phyloP scores from a whole-genome alignment of 2,888 invertebrate species.

The Hypsopygia costalis region DNA sequence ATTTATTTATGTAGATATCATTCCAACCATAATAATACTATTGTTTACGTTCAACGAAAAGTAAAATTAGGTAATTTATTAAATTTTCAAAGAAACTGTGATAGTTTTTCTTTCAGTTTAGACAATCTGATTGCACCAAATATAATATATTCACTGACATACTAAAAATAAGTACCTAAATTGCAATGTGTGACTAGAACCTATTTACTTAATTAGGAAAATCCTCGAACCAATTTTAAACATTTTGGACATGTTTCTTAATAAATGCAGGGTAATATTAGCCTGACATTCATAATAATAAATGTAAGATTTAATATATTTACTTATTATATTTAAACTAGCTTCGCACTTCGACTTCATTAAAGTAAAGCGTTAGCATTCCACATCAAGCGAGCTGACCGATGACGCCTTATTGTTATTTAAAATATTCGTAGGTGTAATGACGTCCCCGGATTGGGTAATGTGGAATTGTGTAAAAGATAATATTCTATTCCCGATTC shows the following conservation, averaged over 20 bases:
- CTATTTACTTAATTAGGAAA: constrained; percentile 19
- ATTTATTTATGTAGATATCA: too few relatives aligned
- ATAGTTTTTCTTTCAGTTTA: constrained; percentile 21
- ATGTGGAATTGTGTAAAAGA: too few relatives aligned
- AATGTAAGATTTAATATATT: constrained; percentile 47
- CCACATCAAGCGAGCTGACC: too few relatives aligned
- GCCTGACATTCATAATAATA: constrained; percentile 62
- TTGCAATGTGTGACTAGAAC: not conserved
- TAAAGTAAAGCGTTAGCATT: too few relatives aligned
- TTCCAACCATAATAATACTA: too few relatives aligned
- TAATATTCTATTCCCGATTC: too few relatives aligned
- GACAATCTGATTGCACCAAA: constrained; percentile 9
- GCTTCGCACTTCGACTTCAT: not conserved
- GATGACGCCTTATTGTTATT: too few relatives aligned
- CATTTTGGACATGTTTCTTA: constrained; percentile 59
- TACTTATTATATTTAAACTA: constrained; percentile 15
- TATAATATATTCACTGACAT: constrained; percentile 12
- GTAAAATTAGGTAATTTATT: not conserved
- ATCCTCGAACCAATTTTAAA: constrained; percentile 62
- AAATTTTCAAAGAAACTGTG: constrained; percentile 37
- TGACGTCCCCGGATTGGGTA: too few relatives aligned
- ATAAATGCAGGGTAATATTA: constrained; percentile 70
- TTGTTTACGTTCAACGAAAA: not conserved
- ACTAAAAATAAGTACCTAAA: constrained; percentile 8
- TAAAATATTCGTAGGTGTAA: too few relatives aligned